A percentile compares a stretch with the other conserved stretches of the same genome.
Evolutionary conservation across 2,888 invertebrate species (phyloP).

Genomic region (Ichneumon xanthorius): DNA sequence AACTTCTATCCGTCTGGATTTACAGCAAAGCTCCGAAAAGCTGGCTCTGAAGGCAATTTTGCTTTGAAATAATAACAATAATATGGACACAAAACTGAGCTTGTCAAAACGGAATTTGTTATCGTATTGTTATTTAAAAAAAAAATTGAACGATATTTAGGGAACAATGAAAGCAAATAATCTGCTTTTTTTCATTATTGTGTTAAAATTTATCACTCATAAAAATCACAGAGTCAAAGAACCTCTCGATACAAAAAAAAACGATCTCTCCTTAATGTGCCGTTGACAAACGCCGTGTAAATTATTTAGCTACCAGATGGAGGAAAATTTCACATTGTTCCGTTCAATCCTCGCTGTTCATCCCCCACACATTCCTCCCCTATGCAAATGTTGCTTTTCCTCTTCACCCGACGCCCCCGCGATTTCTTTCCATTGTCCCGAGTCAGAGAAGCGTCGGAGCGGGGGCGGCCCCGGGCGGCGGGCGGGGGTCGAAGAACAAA

Average conservation of each 20-base stretch:
- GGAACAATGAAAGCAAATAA: too few relatives aligned
- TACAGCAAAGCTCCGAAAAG: too few relatives aligned
- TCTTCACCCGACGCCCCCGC: background rate
- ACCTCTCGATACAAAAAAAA: background rate
- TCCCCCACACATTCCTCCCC: background rate
- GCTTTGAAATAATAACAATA: too few relatives aligned
- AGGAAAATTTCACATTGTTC: background rate
- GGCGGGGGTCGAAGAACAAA: slow-evolving; percentile 37
- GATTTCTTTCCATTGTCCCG: slow-evolving; percentile 31
- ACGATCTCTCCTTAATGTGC: background rate
- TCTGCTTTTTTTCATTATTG: too few relatives aligned
- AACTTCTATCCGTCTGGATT: too few relatives aligned
- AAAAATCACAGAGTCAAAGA: background rate
- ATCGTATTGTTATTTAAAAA: too few relatives aligned
- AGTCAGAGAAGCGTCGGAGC: slow-evolving; percentile 11
- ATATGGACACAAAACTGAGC: too few relatives aligned
- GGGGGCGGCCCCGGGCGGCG: background rate
- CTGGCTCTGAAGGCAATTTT: too few relatives aligned
- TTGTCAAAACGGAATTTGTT: too few relatives aligned
- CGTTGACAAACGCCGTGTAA: background rate
- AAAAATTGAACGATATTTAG: too few relatives aligned
- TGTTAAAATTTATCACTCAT: background rate
- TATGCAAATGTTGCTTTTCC: background rate
- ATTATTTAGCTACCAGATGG: background rate
- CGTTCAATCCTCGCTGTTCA: background rate